A percentile compares a stretch with the other conserved stretches of the same genome.
Conservation (phyloP, 1,140 invertebrate species). For the Drosophila funebris region DNA sequence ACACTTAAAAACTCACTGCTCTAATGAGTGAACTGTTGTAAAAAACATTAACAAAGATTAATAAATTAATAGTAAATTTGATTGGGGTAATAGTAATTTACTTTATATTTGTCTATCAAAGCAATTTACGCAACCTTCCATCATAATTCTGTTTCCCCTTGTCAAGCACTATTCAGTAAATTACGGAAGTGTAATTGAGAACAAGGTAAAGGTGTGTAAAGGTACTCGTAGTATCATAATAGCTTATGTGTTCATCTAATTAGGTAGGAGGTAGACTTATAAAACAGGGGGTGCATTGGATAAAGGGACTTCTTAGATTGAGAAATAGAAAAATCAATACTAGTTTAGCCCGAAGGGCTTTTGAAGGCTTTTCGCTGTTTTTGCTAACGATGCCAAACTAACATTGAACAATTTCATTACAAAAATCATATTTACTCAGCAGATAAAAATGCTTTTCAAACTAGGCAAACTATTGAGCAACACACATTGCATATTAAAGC, state of each 20-base stretch:
- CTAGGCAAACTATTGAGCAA: background rate
- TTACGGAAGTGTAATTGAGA: slow-evolving; percentile 14
- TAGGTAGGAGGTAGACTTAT: background rate
- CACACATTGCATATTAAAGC: no score
- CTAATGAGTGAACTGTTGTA: no score
- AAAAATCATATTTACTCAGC: background rate
- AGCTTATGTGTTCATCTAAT: slow-evolving; percentile 1
- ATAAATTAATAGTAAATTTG: background rate
- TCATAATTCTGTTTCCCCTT: background rate
- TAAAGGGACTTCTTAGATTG: background rate
- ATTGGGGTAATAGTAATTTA: background rate
- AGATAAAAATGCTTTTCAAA: background rate
- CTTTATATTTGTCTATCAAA: background rate
- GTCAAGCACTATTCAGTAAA: background rate
- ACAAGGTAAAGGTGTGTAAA: slow-evolving; percentile 3
- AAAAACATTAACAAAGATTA: no score
- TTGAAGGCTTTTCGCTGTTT: background rate
- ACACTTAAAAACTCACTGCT: no score
- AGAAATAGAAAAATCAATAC: slow-evolving; percentile 15
- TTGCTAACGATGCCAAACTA: background rate
- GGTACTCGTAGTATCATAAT: slow-evolving; percentile 9
- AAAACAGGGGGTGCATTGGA: background rate
- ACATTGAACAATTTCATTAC: no score
- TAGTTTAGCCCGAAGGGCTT: slow-evolving; percentile 9
- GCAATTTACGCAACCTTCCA: background rate